Percentiles rank a stretch among this genome's conserved stretches.
These are phyloP conservation scores for Ellobius talpinus DNA, from an alignment of 2,113 vertebrate genomes.

Conservation along the genomic window DNA sequence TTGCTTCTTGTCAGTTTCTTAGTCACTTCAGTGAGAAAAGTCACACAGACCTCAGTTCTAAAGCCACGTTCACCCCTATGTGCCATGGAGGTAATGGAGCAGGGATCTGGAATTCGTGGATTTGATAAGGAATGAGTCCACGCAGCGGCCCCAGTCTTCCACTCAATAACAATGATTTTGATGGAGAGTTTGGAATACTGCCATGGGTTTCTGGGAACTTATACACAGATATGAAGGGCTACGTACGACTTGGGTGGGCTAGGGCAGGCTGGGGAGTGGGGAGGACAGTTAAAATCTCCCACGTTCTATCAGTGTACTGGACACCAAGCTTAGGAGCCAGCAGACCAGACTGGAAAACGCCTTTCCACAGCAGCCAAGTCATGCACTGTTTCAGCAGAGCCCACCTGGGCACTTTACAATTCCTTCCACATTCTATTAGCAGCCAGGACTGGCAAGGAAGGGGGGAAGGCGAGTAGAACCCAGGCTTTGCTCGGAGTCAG, in stretches of 20 bases:
- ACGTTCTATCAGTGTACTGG: neutral
- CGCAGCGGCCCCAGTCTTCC: neutral
- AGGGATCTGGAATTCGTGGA: accelerated
- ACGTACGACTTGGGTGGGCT: neutral
- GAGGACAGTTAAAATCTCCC: neutral
- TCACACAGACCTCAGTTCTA: neutral
- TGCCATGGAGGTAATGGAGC: neutral
- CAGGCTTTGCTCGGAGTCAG: neutral
- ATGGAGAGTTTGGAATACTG: neutral
- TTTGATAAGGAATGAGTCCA: accelerated
- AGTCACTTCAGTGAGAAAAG: neutral
- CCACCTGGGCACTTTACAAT: neutral
- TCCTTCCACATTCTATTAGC: neutral
- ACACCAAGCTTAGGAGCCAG: neutral
- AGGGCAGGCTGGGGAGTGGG: neutral
- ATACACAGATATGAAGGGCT: neutral
- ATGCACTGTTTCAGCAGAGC: neutral
- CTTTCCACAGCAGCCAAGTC: neutral
- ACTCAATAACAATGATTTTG: neutral
- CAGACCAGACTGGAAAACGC: neutral
- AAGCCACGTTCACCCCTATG: neutral
- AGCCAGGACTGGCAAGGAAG: neutral
- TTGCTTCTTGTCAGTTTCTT: neutral
- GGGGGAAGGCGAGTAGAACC: neutral
- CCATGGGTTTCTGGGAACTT: neutral